Evolutionary conservation across 2,888 invertebrate genomes (phyloP), one percentile per base, ranked within the genome.

Genomic region (Hirudinaria manillensis): DNA sequence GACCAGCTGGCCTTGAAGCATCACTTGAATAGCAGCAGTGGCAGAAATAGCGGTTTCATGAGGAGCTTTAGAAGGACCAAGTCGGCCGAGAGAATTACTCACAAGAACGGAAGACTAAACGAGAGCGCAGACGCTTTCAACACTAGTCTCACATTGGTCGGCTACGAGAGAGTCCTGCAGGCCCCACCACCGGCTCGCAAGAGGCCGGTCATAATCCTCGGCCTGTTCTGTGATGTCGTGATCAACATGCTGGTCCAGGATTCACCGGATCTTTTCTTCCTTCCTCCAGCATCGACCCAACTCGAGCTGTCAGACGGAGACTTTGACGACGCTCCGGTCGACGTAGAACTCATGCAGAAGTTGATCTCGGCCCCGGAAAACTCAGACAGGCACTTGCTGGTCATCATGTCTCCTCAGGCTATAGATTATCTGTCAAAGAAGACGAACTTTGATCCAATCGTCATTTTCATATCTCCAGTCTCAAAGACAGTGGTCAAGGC

Each of bases 191-290:
- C 72, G 3, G 73, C 75, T 32, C 72, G 70, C 32, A 73, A 73
- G n/a, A 38, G 78, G 45, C 80, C 80, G 16, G 76, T 80, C 6
- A 72, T 80, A 3, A 56, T 80, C 16, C 76, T 80, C 6, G 80
- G 80, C 38, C 74, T 79, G 3, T 80, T 80, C 76, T 78, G 78
- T 74, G 80, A 80, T 72, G 56, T 38, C 16, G 78, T 79, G 4
- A 53, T 78, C 3, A 76, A 78, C 27, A 72, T 73, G 73, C 75
- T 80, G 3, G 61, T 75, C 3, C 32, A 77, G 45, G 78, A 80
- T 53, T 74, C 75, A 6, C 77, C 78, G 2, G 78, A 76, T 21
- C 38, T 76, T 13, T 80, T 75, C 70, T 77, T 74, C 32, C 67
- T 45, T 16, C 77, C 79, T 13, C 67, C 70, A 16, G 45, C 68